Base-by-base conservation (phyloP, 2,797 vertebrate species). In the Enteromius viviparus region DNA sequence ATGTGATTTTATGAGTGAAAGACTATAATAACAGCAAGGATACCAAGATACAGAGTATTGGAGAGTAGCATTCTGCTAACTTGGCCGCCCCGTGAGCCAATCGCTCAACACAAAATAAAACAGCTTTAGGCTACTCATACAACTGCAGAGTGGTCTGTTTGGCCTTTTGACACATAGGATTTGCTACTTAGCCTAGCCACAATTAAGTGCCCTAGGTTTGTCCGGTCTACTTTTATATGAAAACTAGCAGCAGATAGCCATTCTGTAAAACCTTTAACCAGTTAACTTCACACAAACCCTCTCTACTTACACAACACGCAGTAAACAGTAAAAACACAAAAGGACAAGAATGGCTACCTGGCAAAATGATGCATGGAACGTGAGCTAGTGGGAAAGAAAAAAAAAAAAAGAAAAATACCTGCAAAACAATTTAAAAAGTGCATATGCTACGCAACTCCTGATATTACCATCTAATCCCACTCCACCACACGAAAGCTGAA, bases 381-480 rank as follows among this genome's bases (percentile, higher is more conserved):
- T 40, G 49, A 72, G 80, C 12, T 81, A 64, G 53, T 45, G 66
- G 19, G 29, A 17, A 62, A 78, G 47, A 84, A 75, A 58, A 58
- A 78, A 85, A 21, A 69, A 76, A 85, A 79, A 64, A 85, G 75
- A 55, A 60, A 60, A 78, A 85, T 21, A 69, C 42, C 80, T 86
- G 82, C 76, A 84, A 88, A 92, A 92, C 91, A 91, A 93, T 92
- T 90, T 91, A 89, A 93, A 93, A 94, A 94, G 93, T 92, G 93
- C 92, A 94, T 93, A 93, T 93, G 89, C 91, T 85, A 89, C 88
- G 87, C 89, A 93, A 94, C 91, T 93, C 87, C 88, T 89, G 70
- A 80, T 84, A 87, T 89, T 89, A 85, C 74, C 81, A 85, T 89
- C 69, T 53, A 51, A 66, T 86, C 82, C 84, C 87, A 83, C 84